A percentile compares a stretch with the other conserved stretches of the same genome.
phyloP scores from a whole-genome alignment of 2,797 vertebrate genomes.

The Morus bassanus region DNA sequence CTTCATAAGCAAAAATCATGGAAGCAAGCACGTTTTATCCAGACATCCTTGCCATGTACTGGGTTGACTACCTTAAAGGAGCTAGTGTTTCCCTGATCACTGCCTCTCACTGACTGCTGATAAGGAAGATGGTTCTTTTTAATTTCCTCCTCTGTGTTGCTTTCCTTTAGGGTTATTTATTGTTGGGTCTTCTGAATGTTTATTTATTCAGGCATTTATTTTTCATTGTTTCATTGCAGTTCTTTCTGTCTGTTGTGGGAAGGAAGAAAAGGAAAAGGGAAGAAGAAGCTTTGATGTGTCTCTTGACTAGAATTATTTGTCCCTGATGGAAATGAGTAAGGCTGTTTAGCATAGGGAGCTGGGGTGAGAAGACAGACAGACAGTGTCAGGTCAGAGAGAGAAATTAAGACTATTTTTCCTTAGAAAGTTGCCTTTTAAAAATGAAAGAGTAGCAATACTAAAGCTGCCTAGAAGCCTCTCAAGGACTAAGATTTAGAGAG shows the following conservation, averaged over 20 bases:
- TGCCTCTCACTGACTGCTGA: not conserved
- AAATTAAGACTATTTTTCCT: not conserved
- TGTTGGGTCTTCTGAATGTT: not conserved
- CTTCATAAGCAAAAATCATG: not conserved
- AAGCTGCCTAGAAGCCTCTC: not conserved
- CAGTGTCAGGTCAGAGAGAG: not conserved
- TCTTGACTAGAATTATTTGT: not conserved
- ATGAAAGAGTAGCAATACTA: not conserved
- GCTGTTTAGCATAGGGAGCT: not conserved
- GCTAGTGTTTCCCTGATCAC: not conserved
- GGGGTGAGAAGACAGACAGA: not conserved
- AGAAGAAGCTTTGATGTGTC: not conserved
- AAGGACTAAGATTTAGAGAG: not conserved
- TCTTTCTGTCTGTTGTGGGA: not conserved
- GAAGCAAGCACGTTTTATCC: not conserved
- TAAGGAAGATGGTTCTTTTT: not conserved
- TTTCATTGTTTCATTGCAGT: not conserved
- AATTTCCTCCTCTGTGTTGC: not conserved
- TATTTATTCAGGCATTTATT: not conserved
- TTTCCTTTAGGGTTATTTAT: not conserved
- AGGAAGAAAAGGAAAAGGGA: not conserved
- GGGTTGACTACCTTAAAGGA: not conserved
- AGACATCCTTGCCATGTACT: not conserved
- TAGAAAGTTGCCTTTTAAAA: not conserved
- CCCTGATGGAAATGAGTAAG: not conserved